Conservation (phyloP, 2,113 vertebrate species). For the Strix aluco region DNA sequence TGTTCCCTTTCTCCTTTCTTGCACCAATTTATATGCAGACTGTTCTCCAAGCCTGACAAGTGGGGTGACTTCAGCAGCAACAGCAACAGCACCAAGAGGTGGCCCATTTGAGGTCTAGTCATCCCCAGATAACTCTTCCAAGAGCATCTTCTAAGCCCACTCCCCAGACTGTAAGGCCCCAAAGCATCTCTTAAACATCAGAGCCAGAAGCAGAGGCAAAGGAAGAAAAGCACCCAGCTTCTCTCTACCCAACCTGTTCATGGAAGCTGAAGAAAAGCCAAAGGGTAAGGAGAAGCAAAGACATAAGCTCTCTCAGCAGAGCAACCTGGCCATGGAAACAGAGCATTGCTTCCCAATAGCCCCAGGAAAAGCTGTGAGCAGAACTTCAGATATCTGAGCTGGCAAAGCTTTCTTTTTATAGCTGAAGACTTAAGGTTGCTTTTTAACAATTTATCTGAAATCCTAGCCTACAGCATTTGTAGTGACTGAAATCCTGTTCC, state of each 20-base stretch:
- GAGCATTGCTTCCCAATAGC: background rate
- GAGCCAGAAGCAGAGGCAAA: background rate
- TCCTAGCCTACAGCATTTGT: background rate
- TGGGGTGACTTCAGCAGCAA: background rate
- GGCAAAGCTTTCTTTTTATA: background rate
- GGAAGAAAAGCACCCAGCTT: background rate
- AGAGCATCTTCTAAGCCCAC: background rate
- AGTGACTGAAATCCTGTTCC: background rate
- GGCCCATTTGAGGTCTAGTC: background rate
- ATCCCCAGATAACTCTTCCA: background rate
- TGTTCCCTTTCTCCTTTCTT: background rate
- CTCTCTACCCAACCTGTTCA: background rate
- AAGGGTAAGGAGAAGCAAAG: background rate
- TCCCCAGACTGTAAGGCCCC: background rate
- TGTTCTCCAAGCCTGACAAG: background rate
- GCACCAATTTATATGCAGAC: background rate
- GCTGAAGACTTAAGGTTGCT: background rate
- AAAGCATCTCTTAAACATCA: background rate
- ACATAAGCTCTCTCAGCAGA: background rate
- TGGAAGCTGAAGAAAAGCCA: background rate
- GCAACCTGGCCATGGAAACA: background rate
- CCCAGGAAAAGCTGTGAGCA: background rate
- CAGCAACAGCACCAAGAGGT: background rate
- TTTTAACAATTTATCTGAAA: conserved; percentile 13
- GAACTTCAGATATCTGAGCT: background rate